A percentile compares a stretch with the other conserved stretches of the same genome.
phyloP scores from a whole-genome alignment of 2,113 vertebrate species.

The Thryonomys swinderianus region DNA sequence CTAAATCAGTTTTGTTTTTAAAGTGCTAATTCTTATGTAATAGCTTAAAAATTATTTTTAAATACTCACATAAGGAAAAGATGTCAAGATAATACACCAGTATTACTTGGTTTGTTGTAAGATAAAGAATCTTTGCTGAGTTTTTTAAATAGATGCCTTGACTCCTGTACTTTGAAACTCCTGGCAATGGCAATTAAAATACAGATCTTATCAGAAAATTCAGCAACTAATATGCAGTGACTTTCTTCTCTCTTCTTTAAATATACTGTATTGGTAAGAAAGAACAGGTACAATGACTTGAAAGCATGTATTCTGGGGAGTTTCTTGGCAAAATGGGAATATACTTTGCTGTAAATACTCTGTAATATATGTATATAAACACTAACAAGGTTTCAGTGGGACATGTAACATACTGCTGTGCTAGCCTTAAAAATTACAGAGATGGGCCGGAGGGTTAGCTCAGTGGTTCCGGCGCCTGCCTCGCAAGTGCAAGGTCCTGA shows the following conservation, averaged over 20 bases:
- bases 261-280: neutral
- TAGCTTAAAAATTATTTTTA: neutral
- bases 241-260: neutral
- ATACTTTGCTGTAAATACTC: slow-evolving; percentile 51
- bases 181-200: neutral
- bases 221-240: neutral
- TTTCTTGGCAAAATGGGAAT: neutral
- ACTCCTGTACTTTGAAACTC: neutral
- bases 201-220: neutral
- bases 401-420: neutral
- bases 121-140: neutral
- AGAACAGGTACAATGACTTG: neutral
- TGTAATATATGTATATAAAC: neutral
- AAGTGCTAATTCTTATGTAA: slow-evolving; percentile 1
- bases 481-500: too few species aligned
- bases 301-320: slow-evolving; percentile 15
- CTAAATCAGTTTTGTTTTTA: neutral
- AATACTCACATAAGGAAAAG: neutral
- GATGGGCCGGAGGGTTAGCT: too few species aligned
- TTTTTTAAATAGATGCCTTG: neutral
- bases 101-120: neutral
- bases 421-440: neutral
- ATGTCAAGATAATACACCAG: neutral
- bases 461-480: too few species aligned
- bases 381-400: neutral